phyloP scores from a whole-genome alignment of 2,113 vertebrate species.

The Pygoscelis antarcticus region DNA sequence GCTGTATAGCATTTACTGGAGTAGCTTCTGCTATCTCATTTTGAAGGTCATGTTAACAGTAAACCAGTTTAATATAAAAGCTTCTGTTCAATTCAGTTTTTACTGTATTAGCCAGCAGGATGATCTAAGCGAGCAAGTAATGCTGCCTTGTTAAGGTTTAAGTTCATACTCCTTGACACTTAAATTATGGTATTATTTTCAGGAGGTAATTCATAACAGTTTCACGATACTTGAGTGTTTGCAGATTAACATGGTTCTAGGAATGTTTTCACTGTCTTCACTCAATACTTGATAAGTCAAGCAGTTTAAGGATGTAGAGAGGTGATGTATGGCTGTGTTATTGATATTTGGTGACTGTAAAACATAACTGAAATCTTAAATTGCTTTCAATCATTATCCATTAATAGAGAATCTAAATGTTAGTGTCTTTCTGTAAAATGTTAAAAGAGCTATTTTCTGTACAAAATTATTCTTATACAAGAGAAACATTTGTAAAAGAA shows the following conservation, averaged over 20 bases:
- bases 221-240: constrained; percentile 31
- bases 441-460: constrained; percentile 78
- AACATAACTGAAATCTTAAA: neutral
- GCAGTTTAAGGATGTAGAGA: neutral
- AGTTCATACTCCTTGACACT: constrained; percentile 19
- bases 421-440: constrained; percentile 56
- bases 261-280: neutral
- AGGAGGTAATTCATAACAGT: constrained; percentile 16
- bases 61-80: neutral
- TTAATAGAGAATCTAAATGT: constrained; percentile 22
- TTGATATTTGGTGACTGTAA: neutral
- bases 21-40: neutral
- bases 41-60: neutral
- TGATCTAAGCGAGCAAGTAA: neutral
- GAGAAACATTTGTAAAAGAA: constrained; percentile 72
- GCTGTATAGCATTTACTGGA: constrained; percentile 1
- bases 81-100: neutral
- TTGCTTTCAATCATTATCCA: neutral
- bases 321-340: neutral
- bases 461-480: constrained; percentile 79
- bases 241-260: constrained; percentile 8
- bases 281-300: neutral
- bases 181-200: constrained; percentile 24
- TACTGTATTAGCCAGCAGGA: constrained; percentile 33
- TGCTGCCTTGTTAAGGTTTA: constrained; percentile 50